Evolutionary conservation across 2,113 vertebrate genomes (phyloP), one percentile per base, ranked within the genome.

Genomic region (Geothlypis trichas): DNA sequence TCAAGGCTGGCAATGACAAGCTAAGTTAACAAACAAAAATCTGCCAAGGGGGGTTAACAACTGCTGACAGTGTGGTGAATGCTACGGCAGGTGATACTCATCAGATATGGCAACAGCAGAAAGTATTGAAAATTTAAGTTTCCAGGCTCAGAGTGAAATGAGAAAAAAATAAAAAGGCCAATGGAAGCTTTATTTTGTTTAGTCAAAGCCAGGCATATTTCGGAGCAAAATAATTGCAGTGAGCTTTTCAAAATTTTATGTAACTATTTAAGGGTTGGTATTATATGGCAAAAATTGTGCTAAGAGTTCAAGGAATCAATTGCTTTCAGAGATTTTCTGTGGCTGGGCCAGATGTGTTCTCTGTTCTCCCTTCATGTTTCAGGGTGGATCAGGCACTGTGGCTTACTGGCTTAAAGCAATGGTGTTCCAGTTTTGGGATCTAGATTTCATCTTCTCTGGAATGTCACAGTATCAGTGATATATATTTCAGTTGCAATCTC

Each of bases 31-130:
- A 85, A 93, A 92, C 49, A 93, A 80, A 96, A 94, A 74, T 95
- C 82, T 92, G 71, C 55, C 72, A 62, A 58, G 14, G 81, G 73
- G 61, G 67, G 78, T 95, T 97, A 95, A 96, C 51, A 77, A 83
- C 63, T 83, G 42, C 71, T 96, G 94, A 92, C 94, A 95, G 88
- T 8, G 0, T 63, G 72, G 72, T 84, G 92, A 92, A 74, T 86
- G 35, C 58, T 94, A 65, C 79, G n/a, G 52, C 85, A 96, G 82
- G 90, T 94, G 94, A 94, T 96, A 82, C 26, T 94, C 67, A 95
- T 94, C 41, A 82, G 62, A 88, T 85, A 83, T 88, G 90, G 92
- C 95, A 97, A 90, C 54, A 84, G 37, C 58, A 83, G 51, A 87
- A 95, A 92, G 15, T 79, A 94, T 8, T 66, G 62, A 85, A 73